Base-by-base conservation (phyloP, 2,797 vertebrate genomes). In the Odontamblyopus lacepedii region DNA sequence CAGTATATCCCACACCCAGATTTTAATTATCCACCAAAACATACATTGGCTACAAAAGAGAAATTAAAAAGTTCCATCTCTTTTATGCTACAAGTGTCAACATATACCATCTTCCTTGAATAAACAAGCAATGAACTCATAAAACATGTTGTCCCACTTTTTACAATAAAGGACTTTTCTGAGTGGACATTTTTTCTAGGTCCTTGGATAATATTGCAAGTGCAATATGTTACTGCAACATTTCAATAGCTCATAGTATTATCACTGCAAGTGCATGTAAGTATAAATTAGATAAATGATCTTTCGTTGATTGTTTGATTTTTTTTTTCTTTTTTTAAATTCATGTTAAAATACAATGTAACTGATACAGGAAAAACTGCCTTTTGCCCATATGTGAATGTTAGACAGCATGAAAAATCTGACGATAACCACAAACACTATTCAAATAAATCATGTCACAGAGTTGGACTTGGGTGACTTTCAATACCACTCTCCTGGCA, bases 1-100 rank as follows among this genome's bases (percentile, higher is more conserved):
- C 9, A 72, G 70, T 73, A 78, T 73, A 76, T 74, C 83, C 86
- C 81, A 83, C 82, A 83, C 59, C 82, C 73, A 86, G 55, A 88
- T 62, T 68, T 60, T 3, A 72, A 70, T 50, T 60, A 23, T 53
- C 18, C 65, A 27, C 48, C 65, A 80, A 50, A 9, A 79, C 56
- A 71, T 29, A 84, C 26, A 76, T 41, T 63, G 32, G 9, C 30
- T 38, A 35, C 3, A 38, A 38, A 9, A n/a, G 61, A 71, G 35
- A 72, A 66, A 66, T 19, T 6, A 9, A 51, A 29, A 16, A 2
- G 23, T 6, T 38, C 19, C 19, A 8, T 18, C 16, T 19, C 23
- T 48, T 50, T 41, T 23, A 38, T n/a, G 38, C 61, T 38, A 38
- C 1, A 35, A n/a, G 5, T 55, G 27, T 61, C 16, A 61, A 61